A percentile compares a stretch with the other conserved stretches of the same genome.
Conservation (phyloP, 1,140 invertebrate species). For the Nylanderia fulva region DNA sequence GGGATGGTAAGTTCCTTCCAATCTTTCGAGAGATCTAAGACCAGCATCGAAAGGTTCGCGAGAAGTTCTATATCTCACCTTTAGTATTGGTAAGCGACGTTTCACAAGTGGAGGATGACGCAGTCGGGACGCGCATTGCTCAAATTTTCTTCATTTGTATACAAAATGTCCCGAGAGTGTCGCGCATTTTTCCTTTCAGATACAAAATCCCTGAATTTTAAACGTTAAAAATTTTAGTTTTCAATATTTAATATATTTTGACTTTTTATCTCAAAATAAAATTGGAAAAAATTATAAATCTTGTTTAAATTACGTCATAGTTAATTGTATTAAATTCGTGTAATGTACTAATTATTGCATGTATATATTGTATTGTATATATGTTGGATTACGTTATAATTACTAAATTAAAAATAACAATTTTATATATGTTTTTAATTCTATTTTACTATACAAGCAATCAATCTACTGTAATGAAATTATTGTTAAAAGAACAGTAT, state of each 20-base stretch:
- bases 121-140: conserved; percentile 10
- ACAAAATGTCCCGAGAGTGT: neutral
- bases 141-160: conserved; percentile 21
- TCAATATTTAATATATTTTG: neutral
- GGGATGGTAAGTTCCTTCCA: conserved; percentile 12
- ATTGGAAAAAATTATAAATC: neutral
- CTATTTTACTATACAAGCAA: neutral
- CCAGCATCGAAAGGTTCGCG: neutral
- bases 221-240: neutral
- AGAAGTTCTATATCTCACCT: conserved; percentile 37
- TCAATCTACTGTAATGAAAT: too few species aligned
- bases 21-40: conserved; percentile 43
- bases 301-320: neutral
- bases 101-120: conserved; percentile 7
- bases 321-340: neutral
- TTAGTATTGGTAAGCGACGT: conserved; percentile 10
- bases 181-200: neutral
- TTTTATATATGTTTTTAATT: neutral
- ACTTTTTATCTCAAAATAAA: neutral
- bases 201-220: neutral
- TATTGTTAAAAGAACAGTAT: too few species aligned
- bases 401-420: neutral
- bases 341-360: neutral
- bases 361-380: too few species aligned
- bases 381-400: neutral